Evolutionary conservation across 2,113 vertebrate genomes (phyloP).

Genomic region (Acanthisitta chloris): DNA sequence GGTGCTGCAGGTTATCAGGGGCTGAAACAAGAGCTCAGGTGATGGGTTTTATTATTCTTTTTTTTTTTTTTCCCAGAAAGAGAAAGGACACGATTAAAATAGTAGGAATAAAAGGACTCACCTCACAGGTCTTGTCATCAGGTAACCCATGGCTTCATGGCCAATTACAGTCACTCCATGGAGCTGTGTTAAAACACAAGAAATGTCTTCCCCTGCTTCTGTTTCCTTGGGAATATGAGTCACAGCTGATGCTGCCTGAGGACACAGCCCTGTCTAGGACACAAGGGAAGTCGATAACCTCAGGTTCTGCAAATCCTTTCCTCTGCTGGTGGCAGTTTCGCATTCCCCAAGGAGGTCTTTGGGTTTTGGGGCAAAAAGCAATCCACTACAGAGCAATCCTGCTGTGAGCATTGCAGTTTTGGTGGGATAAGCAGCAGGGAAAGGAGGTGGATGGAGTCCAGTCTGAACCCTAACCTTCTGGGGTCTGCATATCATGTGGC

Average conservation of each 20-base stretch:
- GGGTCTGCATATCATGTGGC: neutral
- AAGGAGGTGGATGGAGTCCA: neutral
- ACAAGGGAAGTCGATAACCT: fast-evolving
- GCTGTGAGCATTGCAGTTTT: neutral
- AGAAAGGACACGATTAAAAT: neutral
- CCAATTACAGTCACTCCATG: neutral
- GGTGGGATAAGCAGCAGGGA: fast-evolving
- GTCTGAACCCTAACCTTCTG: neutral
- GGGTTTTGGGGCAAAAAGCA: neutral
- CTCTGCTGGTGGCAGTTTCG: neutral
- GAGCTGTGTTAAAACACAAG: neutral
- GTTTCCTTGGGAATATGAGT: neutral
- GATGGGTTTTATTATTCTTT: neutral
- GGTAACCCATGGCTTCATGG: neutral
- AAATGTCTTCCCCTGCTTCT: neutral
- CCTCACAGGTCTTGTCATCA: neutral
- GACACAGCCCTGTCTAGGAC: neutral
- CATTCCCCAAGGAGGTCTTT: neutral
- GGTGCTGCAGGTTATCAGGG: neutral
- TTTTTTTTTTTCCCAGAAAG: neutral
- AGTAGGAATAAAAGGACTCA: neutral
- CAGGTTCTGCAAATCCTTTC: neutral
- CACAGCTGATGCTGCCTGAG: neutral
- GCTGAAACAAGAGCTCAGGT: neutral
- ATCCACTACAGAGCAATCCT: neutral